phyloP scores from a whole-genome alignment of 2,888 invertebrate species.

The Drosophila dives region DNA sequence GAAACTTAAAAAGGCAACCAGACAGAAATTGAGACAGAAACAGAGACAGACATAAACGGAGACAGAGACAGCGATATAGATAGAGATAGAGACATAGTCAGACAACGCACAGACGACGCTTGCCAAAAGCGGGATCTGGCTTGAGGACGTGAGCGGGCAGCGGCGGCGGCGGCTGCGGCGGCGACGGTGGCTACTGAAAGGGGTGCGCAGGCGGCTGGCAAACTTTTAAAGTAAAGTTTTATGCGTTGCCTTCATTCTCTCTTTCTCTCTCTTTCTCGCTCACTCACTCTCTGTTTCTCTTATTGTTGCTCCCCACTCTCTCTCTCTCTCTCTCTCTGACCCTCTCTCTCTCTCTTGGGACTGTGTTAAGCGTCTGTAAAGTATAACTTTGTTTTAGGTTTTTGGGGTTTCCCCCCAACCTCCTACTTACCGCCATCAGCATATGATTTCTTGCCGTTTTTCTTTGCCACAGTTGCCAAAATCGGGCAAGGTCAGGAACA shows the following conservation, averaged over 20 bases:
- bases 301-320: background rate
- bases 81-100: constrained; percentile 8
- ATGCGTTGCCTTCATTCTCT: constrained; percentile 42
- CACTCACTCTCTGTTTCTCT: constrained; percentile 22
- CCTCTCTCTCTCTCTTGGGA: constrained; percentile 27
- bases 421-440: constrained; percentile 36
- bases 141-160: background rate
- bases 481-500: constrained; percentile 79
- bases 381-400: constrained; percentile 81
- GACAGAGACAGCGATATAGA: constrained; percentile 25
- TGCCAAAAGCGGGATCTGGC: constrained; percentile 49
- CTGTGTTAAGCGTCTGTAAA: constrained; percentile 74
- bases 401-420: constrained; percentile 65
- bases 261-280: constrained; percentile 11
- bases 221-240: constrained; percentile 82
- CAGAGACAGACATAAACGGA: constrained; percentile 21
- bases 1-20: constrained; percentile 73
- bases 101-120: constrained; percentile 64
- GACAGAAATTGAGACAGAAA: constrained; percentile 47
- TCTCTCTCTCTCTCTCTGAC: constrained; percentile 13
- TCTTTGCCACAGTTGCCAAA: constrained; percentile 69
- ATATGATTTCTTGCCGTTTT: constrained; percentile 63
- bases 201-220: constrained; percentile 64
- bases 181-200: constrained; percentile 43
- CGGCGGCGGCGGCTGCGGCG: background rate